Evolutionary conservation across 2,113 vertebrate species (phyloP).

Genomic region (Sinocyclocheilus anophthalmus): DNA sequence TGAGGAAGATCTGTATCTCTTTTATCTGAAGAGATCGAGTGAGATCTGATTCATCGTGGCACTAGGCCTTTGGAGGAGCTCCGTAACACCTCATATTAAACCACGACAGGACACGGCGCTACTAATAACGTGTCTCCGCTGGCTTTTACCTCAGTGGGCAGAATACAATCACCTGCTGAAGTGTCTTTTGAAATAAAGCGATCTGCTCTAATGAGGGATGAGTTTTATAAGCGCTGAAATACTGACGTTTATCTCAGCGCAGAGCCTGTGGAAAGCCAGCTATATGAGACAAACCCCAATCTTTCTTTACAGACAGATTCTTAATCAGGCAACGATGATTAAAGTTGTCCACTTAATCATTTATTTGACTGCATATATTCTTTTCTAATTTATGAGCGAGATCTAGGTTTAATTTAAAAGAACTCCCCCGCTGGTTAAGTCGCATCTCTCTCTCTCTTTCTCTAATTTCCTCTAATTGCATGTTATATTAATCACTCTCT

Average conservation of each 20-base stretch:
- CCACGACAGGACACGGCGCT: neutral
- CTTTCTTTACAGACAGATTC: conserved; percentile 10
- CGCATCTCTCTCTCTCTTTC: conserved; percentile 17
- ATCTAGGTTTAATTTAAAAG: conserved; percentile 31
- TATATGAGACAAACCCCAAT: neutral
- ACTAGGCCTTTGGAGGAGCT: neutral
- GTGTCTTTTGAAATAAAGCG: neutral
- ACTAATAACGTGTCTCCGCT: neutral
- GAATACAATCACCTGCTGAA: neutral
- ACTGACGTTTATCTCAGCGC: neutral
- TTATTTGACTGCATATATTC: conserved; percentile 24
- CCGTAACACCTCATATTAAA: neutral
- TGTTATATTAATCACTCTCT: conserved; percentile 47
- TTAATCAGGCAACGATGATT: conserved; percentile 48
- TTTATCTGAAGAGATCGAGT: neutral
- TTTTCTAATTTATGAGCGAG: conserved; percentile 39
- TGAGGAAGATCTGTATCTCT: neutral
- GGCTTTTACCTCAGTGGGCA: neutral
- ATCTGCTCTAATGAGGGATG: conserved; percentile 17
- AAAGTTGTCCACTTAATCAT: conserved; percentile 44
- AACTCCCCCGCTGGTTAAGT: conserved; percentile 35
- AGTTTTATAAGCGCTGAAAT: conserved; percentile 1
- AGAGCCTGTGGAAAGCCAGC: neutral
- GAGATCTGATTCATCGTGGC: neutral
- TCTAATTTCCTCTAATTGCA: conserved; percentile 46